Evolutionary conservation across 2,113 vertebrate genomes (phyloP).

Genomic region (Mustela lutreola): DNA sequence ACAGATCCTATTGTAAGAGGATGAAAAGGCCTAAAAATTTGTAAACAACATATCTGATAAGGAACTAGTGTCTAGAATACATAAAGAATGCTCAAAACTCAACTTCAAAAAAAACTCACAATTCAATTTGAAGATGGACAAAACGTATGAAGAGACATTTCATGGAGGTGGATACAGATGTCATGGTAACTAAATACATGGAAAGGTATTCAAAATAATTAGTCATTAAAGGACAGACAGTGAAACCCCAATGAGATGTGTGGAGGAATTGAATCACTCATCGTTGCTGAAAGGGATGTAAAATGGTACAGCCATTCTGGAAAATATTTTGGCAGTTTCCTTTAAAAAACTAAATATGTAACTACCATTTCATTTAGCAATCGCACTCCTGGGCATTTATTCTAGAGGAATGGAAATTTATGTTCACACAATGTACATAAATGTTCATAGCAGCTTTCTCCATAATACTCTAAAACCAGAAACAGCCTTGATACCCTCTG

Average conservation of each 20-base stretch:
- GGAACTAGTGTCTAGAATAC: not conserved
- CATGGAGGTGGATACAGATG: not conserved
- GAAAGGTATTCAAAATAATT: not conserved
- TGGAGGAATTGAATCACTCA: not conserved
- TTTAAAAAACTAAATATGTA: not conserved
- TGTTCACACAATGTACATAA: not conserved
- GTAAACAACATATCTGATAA: not conserved
- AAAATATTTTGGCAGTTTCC: not conserved
- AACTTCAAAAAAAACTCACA: not conserved
- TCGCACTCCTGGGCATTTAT: not conserved
- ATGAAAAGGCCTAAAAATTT: not conserved
- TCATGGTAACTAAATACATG: not conserved
- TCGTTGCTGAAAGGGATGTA: not conserved
- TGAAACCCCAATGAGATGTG: not conserved
- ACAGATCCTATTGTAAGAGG: not conserved
- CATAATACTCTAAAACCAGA: not conserved
- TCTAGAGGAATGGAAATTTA: not conserved
- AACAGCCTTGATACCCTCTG: not conserved
- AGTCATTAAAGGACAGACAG: not conserved
- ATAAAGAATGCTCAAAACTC: not conserved
- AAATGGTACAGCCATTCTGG: not conserved
- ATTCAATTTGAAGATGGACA: not conserved
- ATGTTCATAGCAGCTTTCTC: not conserved
- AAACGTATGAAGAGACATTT: not conserved
- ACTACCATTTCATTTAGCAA: not conserved